phyloP scores from a whole-genome alignment of 2,113 vertebrate species.

The Girardinichthys multiradiatus region DNA sequence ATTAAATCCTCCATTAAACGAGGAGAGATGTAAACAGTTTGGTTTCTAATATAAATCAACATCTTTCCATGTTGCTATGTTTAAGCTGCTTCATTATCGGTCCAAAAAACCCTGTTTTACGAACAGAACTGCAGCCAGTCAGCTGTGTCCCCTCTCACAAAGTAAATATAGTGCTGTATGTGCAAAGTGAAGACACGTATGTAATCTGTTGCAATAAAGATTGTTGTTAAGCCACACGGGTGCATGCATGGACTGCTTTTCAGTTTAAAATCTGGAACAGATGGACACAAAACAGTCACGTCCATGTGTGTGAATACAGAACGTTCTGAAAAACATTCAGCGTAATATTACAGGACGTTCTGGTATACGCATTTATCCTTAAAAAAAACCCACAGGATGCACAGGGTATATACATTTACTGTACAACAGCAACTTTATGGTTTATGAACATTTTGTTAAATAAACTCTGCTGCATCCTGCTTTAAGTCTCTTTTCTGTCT shows the following conservation, averaged over 20 bases:
- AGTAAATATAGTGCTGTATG: slow-evolving; percentile 36
- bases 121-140: not conserved
- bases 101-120: not conserved
- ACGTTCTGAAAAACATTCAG: slow-evolving; percentile 58
- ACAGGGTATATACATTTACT: slow-evolving; percentile 73
- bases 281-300: slow-evolving; percentile 53
- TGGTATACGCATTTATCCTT: slow-evolving; percentile 23
- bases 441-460: slow-evolving; percentile 27
- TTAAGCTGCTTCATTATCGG: not conserved
- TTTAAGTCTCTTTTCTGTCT: slow-evolving; percentile 6
- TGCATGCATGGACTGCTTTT: slow-evolving; percentile 55
- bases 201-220: slow-evolving; percentile 15
- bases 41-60: not conserved
- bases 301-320: slow-evolving; percentile 25
- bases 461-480: slow-evolving; percentile 2
- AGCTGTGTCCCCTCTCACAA: not conserved
- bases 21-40: not conserved
- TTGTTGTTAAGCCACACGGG: slow-evolving; percentile 34
- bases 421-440: slow-evolving; percentile 63
- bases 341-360: slow-evolving; percentile 44
- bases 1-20: not conserved
- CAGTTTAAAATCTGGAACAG: slow-evolving; percentile 38
- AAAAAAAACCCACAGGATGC: slow-evolving; percentile 64
- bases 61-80: not conserved
- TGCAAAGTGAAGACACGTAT: slow-evolving; percentile 41